Evolutionary conservation across 2,888 invertebrate species (phyloP), one percentile per base, ranked within the genome.

Genomic region (Argynnis bischoffii): DNA sequence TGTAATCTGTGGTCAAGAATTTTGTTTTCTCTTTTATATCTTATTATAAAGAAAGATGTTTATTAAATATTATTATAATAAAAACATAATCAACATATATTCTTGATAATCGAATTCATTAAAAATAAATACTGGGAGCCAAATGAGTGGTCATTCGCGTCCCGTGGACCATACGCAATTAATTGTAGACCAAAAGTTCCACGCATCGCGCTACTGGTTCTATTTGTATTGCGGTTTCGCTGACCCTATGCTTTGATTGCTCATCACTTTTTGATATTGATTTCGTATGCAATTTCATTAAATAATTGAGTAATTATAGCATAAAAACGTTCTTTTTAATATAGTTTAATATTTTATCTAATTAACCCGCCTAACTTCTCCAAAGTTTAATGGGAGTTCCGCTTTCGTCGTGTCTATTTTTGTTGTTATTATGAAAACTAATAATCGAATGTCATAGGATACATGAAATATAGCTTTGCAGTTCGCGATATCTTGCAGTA

Each of bases 141-240:
- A 59, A 48, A 48, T 57, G 47, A 47, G 47, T 41, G 47, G 47
- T 53, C 18, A 65, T 63, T 67, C 57, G 50, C 59, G 55, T 70
- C 63, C 69, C 51, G 55, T 50, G 41, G 48, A 66, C 72, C 70
- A 60, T 69, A 69, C 56, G 75, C 74, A 79, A 78, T 81, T 80
- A 83, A 82, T 79, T 79, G 77, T 70, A 76, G 78, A 79, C 80
- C 78, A 81, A 81, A 82, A 79, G 78, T 83, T 80, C 57, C 57
- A 72, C 67, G 72, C 72, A 75, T 75, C 71, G 68, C 70, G 61
- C 61, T 51, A 31, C 72, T n/a, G 73, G 67, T 71, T 70, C 76
- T 80, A 77, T 80, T 81, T 82, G 76, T 76, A 69, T 76, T 77
- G 53, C 31, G 57, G 57, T 53, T 31, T 48, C 48, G 13, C 21